Base-by-base conservation (phyloP, 2,113 vertebrate species). In the Ceyx cyanopectus region DNA sequence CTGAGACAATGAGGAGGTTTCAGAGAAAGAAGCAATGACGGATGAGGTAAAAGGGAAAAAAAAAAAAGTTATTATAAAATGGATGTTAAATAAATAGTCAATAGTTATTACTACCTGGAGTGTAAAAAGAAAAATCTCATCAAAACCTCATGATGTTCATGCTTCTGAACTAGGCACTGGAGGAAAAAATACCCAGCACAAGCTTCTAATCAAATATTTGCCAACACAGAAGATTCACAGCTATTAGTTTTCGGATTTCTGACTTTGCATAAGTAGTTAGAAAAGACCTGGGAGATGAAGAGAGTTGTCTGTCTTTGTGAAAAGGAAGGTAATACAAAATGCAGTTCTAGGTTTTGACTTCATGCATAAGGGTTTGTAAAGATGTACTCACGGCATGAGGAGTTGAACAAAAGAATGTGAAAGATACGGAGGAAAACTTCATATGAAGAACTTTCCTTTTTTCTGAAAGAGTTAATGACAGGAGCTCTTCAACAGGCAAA, bases 101-200 rank as follows among this genome's bases (percentile, higher is more conserved):
- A 51, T 26, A 51, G 5, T 82, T 85, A 66, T 50, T 94, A 82
- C 37, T 77, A 80, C 32, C 56, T 85, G 13, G 27, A 23, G 24
- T 72, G 10, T 70, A 53, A 77, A 79, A 78, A 60, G 23, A 90
- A 62, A 90, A 85, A 83, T 68, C 69, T 92, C 61, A 87, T 86
- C 53, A 90, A 85, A 86, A 81, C 9, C 22, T 72, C 75, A 75
- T 79, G 43, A 84, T 24, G 30, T 29, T 66, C 32, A 69, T 63
- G 56, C 60, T 87, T 91, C 46, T 81, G 76, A 91, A 77, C 12
- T 32, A 62, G 51, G 48, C 60, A 70, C 53, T 29, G 32, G 79
- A 80, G 67, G 54, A 83, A 63, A 79, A 73, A 32, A 48, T 5
- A 77, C 41, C n/a, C 60, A 51, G 29, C 29, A 46, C 6, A 10